Conservation (phyloP, 2,113 vertebrate genomes). For the Erpornis zantholeuca region DNA sequence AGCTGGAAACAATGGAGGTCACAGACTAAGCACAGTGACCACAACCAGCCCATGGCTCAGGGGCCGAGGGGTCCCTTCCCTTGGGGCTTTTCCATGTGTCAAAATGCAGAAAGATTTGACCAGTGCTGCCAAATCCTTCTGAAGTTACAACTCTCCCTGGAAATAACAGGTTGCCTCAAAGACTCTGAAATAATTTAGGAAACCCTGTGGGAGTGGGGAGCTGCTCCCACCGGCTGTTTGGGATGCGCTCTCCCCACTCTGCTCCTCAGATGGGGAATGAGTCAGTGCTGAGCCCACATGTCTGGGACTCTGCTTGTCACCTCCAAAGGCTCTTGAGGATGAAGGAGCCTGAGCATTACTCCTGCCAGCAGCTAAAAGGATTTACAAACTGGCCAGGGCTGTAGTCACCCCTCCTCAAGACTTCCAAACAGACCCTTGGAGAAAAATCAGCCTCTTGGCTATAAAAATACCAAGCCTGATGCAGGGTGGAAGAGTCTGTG, state of each 20-base stretch:
- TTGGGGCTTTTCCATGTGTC: fast-evolving
- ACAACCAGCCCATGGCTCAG: fast-evolving
- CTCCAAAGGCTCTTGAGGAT: background rate
- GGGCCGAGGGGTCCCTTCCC: background rate
- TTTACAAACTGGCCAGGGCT: background rate
- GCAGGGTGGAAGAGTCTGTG: background rate
- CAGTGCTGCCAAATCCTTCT: background rate
- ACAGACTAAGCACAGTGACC: background rate
- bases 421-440: background rate
- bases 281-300: conserved; percentile 57
- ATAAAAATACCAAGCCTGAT: background rate
- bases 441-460: background rate
- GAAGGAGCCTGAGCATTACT: background rate
- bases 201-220: conserved; percentile 36
- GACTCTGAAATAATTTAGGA: conserved; percentile 35
- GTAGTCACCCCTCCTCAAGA: background rate
- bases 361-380: background rate
- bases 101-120: background rate
- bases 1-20: background rate
- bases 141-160: conserved; percentile 7
- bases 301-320: conserved; percentile 36
- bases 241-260: background rate
- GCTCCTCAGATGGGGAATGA: conserved; percentile 47
- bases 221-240: conserved; percentile 22
- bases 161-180: conserved; percentile 12